Evolutionary conservation across 2,888 invertebrate genomes (phyloP), one percentile per base, ranked within the genome.

Genomic region (Zonitis immaculata): DNA sequence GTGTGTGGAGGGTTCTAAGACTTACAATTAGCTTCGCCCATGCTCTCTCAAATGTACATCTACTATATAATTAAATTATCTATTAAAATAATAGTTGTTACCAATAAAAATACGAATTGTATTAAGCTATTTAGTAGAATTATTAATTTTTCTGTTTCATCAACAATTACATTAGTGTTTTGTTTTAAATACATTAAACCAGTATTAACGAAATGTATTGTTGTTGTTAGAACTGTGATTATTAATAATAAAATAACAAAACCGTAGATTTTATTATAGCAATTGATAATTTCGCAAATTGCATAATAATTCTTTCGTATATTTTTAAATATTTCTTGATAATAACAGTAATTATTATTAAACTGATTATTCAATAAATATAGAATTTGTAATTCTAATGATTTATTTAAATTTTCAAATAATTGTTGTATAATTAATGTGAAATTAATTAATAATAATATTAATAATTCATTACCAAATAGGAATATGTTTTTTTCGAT

Each of bases 261-360:
- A 71, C 32, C 74, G 16, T 61, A 63, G 30, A 63, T 52, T n/a
- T 44, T 47, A 32, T 30, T 57, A 7, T 56, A 42, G 44, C 47
- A 18, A 39, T 56, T 54, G 7, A 57, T 44, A 9, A 48, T 18
- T 16, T 57, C 50, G 44, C 49, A 63, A 8, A 63, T 27, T 7
- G 52, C 43, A 22, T 59, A 56, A 27, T 59, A 56, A 26, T 56
- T 49, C 32, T 51, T 53, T 20, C 30, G n/a, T 4, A 30, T n/a
- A 30, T 4, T 30, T 8, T 3, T 12, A 4, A 30, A 6, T n/a
- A n/a, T 30, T 30, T 30, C 1, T 5, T 30, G 4, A 12, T 30
- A 2, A 5, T n/a, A n/a, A 12, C n/a, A n/a, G 8, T 30, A 1
- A 30, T 30, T 6, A n/a, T 6, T 30, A 3, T 30, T 3, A 6